These are phyloP conservation scores for Otus sunia DNA, from an alignment of 2,113 vertebrate genomes.

Conservation along the genomic window DNA sequence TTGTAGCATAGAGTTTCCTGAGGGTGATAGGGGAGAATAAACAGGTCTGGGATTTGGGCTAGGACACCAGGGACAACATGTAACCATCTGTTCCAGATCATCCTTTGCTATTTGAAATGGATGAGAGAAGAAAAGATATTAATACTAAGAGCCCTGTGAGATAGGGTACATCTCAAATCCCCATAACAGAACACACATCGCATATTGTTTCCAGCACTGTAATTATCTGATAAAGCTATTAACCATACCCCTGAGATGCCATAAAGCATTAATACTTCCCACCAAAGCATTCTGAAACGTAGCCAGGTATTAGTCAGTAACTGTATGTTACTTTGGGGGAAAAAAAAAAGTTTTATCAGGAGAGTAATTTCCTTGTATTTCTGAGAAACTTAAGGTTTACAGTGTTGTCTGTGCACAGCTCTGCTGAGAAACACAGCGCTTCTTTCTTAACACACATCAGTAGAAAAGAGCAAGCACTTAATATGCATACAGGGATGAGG, in stretches of 20 bases:
- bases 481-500: accelerated
- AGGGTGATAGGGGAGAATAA: background rate
- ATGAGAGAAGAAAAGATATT: background rate
- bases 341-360: background rate
- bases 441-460: too few relatives aligned
- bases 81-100: background rate
- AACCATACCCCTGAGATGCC: background rate
- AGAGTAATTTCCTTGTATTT: background rate
- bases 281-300: background rate
- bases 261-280: background rate
- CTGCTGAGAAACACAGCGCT: background rate
- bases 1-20: background rate
- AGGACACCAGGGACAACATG: background rate
- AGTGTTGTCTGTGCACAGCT: background rate
- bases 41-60: background rate
- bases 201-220: constrained; percentile 29
- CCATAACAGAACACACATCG: background rate
- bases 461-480: background rate
- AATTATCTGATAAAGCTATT: constrained; percentile 48
- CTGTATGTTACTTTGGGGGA: background rate
- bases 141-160: background rate
- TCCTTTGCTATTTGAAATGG: background rate
- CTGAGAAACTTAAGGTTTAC: background rate
- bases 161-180: background rate
- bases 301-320: background rate